Conservation (phyloP, 2,888 invertebrate genomes). For the Limulus polyphemus region DNA sequence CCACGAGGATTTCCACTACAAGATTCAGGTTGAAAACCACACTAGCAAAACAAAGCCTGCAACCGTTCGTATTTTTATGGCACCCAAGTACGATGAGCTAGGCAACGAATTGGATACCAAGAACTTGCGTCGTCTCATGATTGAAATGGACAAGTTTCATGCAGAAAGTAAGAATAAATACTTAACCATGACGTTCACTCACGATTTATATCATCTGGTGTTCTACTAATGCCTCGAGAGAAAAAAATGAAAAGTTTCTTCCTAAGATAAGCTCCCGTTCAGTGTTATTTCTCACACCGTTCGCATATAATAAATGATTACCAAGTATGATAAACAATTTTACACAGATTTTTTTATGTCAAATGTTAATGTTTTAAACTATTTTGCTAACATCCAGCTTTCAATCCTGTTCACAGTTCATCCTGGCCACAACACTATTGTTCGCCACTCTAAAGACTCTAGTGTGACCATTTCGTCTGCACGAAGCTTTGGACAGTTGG, state of each 20-base stretch:
- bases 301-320: too few relatives aligned
- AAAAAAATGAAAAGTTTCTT: too few relatives aligned
- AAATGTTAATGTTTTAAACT: too few relatives aligned
- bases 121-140: slow-evolving; percentile 52
- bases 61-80: slow-evolving; percentile 56
- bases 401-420: neutral
- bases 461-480: slow-evolving; percentile 29
- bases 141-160: slow-evolving; percentile 60
- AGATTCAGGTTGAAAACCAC: slow-evolving; percentile 33
- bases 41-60: slow-evolving; percentile 42
- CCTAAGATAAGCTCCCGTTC: too few relatives aligned
- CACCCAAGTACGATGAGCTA: slow-evolving; percentile 53
- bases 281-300: too few relatives aligned
- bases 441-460: slow-evolving; percentile 27
- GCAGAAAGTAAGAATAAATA: slow-evolving; percentile 44
- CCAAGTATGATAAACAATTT: too few relatives aligned
- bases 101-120: slow-evolving; percentile 49
- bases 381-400: too few relatives aligned
- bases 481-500: slow-evolving; percentile 26
- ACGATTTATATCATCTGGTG: too few relatives aligned
- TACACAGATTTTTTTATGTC: too few relatives aligned
- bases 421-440: slow-evolving; percentile 26
- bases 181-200: slow-evolving; percentile 3
- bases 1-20: slow-evolving; percentile 56
- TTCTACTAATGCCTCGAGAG: too few relatives aligned